A percentile compares a stretch with the other conserved stretches of the same genome.
Evolutionary conservation across 2,797 vertebrate genomes (phyloP).

Genomic region (Macropodus opercularis): DNA sequence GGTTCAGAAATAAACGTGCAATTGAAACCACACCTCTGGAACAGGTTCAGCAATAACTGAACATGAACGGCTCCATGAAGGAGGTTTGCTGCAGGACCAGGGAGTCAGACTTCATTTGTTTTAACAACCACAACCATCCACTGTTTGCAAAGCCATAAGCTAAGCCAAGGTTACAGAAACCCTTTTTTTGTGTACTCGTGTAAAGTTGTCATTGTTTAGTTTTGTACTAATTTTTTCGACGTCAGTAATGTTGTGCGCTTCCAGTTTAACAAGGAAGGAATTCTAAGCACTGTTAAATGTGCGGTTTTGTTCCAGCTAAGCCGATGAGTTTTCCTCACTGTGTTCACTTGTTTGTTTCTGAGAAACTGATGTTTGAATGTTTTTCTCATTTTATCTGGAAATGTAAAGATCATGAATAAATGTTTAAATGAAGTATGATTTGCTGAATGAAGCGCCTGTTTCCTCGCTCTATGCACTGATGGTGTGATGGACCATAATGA

Average conservation of each 20-base stretch:
- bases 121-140: neutral
- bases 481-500: no score
- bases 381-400: slow-evolving; percentile 62
- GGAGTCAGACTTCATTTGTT: neutral
- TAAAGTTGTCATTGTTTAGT: slow-evolving; percentile 48
- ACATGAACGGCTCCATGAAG: neutral
- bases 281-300: slow-evolving; percentile 41
- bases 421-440: slow-evolving; percentile 21
- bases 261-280: slow-evolving; percentile 24
- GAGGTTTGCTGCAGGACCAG: no score
- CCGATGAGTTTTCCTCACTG: slow-evolving; percentile 35
- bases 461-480: neutral
- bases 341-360: slow-evolving; percentile 21
- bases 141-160: slow-evolving; percentile 54
- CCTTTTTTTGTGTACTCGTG: slow-evolving; percentile 59
- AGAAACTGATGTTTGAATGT: slow-evolving; percentile 15
- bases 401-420: slow-evolving; percentile 71
- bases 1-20: neutral
- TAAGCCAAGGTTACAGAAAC: slow-evolving; percentile 58
- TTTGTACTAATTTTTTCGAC: slow-evolving; percentile 29
- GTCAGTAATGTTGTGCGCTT: slow-evolving; percentile 25
- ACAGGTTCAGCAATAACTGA: neutral
- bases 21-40: neutral
- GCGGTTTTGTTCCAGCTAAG: slow-evolving; percentile 18
- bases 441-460: neutral